phyloP scores from a whole-genome alignment of 2,888 invertebrate species.

The Ectemnius lituratus region DNA sequence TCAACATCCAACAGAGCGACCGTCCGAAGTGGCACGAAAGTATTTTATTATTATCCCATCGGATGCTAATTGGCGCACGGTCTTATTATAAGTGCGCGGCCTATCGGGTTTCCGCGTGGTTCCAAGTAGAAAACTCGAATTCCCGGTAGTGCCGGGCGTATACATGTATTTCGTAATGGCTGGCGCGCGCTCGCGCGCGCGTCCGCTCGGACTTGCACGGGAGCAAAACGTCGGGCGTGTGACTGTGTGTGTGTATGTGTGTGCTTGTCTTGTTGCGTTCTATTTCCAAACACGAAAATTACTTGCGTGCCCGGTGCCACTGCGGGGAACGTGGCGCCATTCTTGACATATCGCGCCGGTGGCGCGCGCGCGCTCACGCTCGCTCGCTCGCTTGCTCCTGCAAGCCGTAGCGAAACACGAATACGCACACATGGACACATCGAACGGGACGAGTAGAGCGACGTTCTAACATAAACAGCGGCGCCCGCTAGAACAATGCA shows the following conservation, averaged over 20 bases:
- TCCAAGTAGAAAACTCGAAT: constrained; percentile 28
- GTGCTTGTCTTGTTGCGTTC: constrained; percentile 56
- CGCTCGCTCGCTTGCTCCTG: constrained; percentile 19
- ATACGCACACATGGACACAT: constrained; percentile 16
- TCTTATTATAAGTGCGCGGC: not conserved
- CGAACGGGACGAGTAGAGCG: constrained; percentile 18
- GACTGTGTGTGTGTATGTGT: constrained; percentile 27
- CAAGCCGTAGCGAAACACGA: constrained; percentile 12
- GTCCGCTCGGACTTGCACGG: not conserved
- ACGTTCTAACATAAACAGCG: constrained; percentile 40
- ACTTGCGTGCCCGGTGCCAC: constrained; percentile 56
- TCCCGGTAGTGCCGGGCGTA: not conserved
- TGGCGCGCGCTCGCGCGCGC: constrained; percentile 2
- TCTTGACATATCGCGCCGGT: constrained; percentile 62
- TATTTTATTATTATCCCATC: constrained; percentile 5
- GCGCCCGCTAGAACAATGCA: constrained; percentile 50
- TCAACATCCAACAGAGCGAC: too few species aligned
- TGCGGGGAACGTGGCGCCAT: constrained; percentile 57
- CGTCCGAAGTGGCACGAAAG: not conserved
- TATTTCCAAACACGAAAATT: constrained; percentile 66
- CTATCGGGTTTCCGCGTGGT: too few species aligned
- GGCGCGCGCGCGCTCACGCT: constrained; percentile 31
- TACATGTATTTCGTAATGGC: constrained; percentile 34
- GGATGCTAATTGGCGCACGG: not conserved
- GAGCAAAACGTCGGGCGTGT: not conserved